These are phyloP conservation scores for Drosophila limbata DNA, from an alignment of 2,888 invertebrate genomes.

Conservation along the genomic window DNA sequence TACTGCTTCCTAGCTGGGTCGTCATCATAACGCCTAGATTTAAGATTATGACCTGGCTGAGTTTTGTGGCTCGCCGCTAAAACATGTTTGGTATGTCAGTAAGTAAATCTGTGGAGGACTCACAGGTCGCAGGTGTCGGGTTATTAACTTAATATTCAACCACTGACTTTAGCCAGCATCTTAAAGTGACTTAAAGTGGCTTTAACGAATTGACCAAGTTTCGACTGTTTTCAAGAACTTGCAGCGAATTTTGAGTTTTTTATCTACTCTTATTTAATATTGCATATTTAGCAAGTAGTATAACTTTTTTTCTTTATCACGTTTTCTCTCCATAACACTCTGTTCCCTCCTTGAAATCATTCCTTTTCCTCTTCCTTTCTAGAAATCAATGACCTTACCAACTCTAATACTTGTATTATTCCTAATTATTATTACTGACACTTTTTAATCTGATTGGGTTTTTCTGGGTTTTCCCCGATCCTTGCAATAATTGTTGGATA, in stretches of 20 bases:
- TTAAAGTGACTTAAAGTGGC: slow-evolving; percentile 33
- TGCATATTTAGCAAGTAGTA: too few species aligned
- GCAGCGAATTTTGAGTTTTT: neutral
- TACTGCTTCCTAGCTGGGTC: neutral
- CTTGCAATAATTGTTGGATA: too few species aligned
- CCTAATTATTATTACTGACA: too few species aligned
- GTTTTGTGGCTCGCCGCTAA: slow-evolving; percentile 72
- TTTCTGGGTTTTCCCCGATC: too few species aligned
- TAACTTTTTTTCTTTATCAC: too few species aligned
- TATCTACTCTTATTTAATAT: neutral
- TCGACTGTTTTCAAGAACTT: neutral
- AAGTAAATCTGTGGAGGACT: slow-evolving; percentile 66
- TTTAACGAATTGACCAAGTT: slow-evolving; percentile 15
- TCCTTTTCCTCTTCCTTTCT: too few species aligned
- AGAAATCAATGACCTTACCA: too few species aligned
- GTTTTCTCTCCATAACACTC: too few species aligned
- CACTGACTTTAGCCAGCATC: slow-evolving; percentile 6
- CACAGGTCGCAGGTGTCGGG: slow-evolving; percentile 42
- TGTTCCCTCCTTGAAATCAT: too few species aligned
- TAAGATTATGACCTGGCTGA: slow-evolving; percentile 77
- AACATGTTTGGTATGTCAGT: slow-evolving; percentile 61
- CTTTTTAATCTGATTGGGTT: too few species aligned
- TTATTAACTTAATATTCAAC: slow-evolving; percentile 48
- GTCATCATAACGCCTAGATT: slow-evolving; percentile 75
- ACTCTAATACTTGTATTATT: too few species aligned